phyloP scores from a whole-genome alignment of 2,113 vertebrate genomes.

The Carassius gibelio region DNA sequence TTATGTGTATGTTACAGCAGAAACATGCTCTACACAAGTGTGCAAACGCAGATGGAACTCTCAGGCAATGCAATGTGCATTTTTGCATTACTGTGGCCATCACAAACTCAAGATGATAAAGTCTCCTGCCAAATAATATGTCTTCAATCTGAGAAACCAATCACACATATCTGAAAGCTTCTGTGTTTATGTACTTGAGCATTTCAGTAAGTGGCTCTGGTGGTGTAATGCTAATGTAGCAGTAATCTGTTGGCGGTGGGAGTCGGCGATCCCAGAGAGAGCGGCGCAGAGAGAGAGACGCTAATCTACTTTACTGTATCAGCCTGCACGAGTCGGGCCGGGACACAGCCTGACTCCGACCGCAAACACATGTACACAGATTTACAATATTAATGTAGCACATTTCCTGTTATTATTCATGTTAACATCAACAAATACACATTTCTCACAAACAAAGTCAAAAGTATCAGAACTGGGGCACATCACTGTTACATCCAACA shows the following conservation, averaged over 20 bases:
- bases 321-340: constrained; percentile 48
- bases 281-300: constrained; percentile 33
- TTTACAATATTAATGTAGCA: background rate
- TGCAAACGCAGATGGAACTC: no score
- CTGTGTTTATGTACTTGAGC: constrained; percentile 13
- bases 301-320: constrained; percentile 59
- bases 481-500: background rate
- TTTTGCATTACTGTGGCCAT: background rate
- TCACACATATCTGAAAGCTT: background rate
- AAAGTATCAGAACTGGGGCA: background rate
- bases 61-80: no score
- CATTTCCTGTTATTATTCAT: background rate
- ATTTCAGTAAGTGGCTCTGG: constrained; percentile 10
- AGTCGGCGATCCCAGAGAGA: constrained; percentile 40
- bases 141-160: background rate
- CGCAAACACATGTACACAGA: constrained; percentile 33
- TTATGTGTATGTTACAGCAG: background rate
- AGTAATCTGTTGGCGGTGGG: constrained; percentile 43
- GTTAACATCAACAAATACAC: constrained; percentile 19
- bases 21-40: background rate
- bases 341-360: constrained; percentile 52
- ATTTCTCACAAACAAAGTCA: background rate
- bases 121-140: background rate
- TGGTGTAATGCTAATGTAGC: constrained; percentile 10
- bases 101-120: background rate